A percentile compares a stretch with the other conserved stretches of the same genome.
phyloP scores from a whole-genome alignment of 2,113 vertebrate genomes.

The Dendrocopos noguchii region DNA sequence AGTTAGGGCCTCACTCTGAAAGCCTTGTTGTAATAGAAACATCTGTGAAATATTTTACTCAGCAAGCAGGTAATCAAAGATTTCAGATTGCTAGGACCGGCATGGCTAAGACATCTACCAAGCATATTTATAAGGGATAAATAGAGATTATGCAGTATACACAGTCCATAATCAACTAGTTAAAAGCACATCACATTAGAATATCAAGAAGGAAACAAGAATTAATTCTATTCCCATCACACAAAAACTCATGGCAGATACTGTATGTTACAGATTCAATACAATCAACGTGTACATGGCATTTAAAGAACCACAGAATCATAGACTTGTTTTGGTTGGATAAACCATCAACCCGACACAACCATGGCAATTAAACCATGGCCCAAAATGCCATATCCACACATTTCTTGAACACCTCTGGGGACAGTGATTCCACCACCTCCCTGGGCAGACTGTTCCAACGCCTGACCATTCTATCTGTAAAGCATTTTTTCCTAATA shows the following conservation, averaged over 20 bases:
- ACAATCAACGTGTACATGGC: background rate
- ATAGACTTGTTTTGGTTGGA: no score
- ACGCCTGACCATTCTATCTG: no score
- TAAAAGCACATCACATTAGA: background rate
- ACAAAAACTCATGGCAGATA: background rate
- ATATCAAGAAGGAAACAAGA: constrained; percentile 16
- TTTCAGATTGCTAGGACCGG: background rate
- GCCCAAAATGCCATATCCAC: no score
- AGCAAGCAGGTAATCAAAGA: background rate
- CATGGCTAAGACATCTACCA: background rate
- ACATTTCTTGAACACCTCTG: no score
- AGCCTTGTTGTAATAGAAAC: background rate
- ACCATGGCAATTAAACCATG: no score
- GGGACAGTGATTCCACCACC: no score
- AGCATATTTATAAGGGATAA: background rate
- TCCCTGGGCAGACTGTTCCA: no score
- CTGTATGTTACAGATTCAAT: background rate
- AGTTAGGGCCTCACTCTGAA: constrained; percentile 6
- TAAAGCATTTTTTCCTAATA: no score
- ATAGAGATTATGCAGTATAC: background rate
- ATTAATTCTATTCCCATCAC: constrained; percentile 32
- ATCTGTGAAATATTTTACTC: background rate
- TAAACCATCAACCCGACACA: no score
- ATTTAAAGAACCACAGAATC: background rate
- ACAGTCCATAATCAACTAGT: background rate